phyloP scores from a whole-genome alignment of 2,888 invertebrate genomes.

The Xiphydria camelus region DNA sequence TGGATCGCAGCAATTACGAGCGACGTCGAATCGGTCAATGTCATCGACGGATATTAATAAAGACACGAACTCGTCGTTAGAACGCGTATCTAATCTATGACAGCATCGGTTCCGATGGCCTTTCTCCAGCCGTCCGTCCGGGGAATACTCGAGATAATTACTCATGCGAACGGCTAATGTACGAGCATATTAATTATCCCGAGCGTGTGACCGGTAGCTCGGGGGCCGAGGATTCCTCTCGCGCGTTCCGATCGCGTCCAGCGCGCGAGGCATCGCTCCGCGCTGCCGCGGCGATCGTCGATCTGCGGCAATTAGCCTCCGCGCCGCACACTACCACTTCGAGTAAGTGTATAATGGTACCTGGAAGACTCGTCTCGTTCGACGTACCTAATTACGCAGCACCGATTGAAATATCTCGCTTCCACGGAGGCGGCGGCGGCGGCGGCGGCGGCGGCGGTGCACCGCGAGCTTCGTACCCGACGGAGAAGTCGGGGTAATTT shows the following conservation, averaged over 20 bases:
- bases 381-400: slow-evolving; percentile 32
- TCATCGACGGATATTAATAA: slow-evolving; percentile 53
- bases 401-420: slow-evolving; percentile 34
- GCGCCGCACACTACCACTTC: background rate
- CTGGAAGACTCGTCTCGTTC: slow-evolving; percentile 23
- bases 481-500: too few species aligned
- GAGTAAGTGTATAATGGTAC: slow-evolving; percentile 9
- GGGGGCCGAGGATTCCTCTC: background rate
- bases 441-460: background rate
- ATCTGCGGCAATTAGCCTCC: background rate
- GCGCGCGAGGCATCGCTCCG: background rate
- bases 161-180: slow-evolving; percentile 49
- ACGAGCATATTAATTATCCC: slow-evolving; percentile 47
- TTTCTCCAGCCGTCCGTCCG: background rate
- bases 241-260: background rate
- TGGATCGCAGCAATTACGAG: background rate
- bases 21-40: slow-evolving; percentile 46
- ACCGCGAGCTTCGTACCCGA: too few species aligned
- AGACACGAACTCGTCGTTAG: slow-evolving; percentile 39
- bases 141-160: slow-evolving; percentile 34
- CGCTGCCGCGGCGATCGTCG: background rate
- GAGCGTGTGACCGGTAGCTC: slow-evolving; percentile 15
- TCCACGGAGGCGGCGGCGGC: slow-evolving; percentile 15
- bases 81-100: slow-evolving; percentile 44
- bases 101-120: slow-evolving; percentile 36